These are phyloP conservation scores for Anolis sagrei DNA, from an alignment of 2,113 vertebrate genomes.

Conservation along the genomic window DNA sequence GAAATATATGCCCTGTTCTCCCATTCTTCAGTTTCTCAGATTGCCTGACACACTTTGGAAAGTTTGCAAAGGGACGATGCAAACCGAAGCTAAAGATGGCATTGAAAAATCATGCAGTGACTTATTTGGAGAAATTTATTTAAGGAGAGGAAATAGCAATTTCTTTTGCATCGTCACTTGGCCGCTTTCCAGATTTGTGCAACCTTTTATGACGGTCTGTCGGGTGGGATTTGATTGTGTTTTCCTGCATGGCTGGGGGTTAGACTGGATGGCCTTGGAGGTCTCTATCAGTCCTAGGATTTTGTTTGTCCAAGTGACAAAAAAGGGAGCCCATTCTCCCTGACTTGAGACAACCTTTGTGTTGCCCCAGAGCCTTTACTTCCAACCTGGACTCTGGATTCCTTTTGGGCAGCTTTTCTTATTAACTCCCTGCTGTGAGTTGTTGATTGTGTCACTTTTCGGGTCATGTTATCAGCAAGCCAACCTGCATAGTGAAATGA, in stretches of 20 bases:
- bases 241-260: too few species aligned
- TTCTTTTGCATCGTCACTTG: too few species aligned
- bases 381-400: not conserved
- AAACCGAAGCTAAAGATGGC: not conserved
- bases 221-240: too few species aligned
- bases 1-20: too few species aligned
- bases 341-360: not conserved
- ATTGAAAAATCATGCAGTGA: too few species aligned
- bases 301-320: too few species aligned
- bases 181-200: not conserved
- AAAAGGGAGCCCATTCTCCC: too few species aligned
- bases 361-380: not conserved
- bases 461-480: not conserved
- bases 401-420: not conserved
- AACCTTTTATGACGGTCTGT: not conserved
- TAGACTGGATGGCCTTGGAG: too few species aligned
- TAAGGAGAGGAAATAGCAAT: not conserved
- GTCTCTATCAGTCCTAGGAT: too few species aligned
- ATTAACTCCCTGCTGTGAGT: not conserved
- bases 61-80: not conserved
- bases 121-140: not conserved
- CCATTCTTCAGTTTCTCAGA: too few species aligned
- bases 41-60: not conserved
- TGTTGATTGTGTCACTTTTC: not conserved
- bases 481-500: not conserved